Conservation (phyloP, 1,140 invertebrate genomes). For the Aricia agestis region DNA sequence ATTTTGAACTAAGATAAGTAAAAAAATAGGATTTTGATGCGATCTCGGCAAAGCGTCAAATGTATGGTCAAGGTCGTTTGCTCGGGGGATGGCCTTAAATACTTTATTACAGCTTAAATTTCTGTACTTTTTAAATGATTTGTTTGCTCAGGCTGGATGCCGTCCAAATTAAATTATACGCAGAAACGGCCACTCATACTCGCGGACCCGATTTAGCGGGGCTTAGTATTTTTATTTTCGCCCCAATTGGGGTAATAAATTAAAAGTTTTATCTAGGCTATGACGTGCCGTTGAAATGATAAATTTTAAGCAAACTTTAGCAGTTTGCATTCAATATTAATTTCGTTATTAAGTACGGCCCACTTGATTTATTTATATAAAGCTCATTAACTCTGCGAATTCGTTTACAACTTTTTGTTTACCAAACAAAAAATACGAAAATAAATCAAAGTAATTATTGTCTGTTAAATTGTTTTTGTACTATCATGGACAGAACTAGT, state of each 20-base stretch:
- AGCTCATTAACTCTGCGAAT: background rate
- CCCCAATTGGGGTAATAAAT: conserved; percentile 9
- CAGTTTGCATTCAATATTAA: conserved; percentile 1
- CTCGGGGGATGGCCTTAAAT: too few species aligned
- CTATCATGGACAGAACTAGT: too few species aligned
- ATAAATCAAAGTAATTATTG: too few species aligned
- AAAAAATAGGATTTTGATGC: too few species aligned
- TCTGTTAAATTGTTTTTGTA: too few species aligned
- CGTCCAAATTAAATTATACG: conserved; percentile 70
- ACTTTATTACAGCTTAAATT: conserved; percentile 70
- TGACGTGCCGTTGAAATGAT: conserved; percentile 8
- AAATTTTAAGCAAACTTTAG: background rate
- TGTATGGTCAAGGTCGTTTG: too few species aligned
- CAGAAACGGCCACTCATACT: conserved; percentile 51
- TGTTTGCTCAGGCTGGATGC: conserved; percentile 55
- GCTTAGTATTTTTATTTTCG: conserved; percentile 11
- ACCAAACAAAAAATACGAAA: too few species aligned
- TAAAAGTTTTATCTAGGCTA: conserved; percentile 4
- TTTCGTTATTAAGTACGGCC: background rate
- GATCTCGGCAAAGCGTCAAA: too few species aligned
- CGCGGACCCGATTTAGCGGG: conserved; percentile 30
- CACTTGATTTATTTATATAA: background rate
- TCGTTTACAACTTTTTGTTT: background rate
- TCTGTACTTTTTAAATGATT: conserved; percentile 66
- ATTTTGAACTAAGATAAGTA: too few species aligned